Conservation (phyloP, 2,888 invertebrate species). For the Eledone cirrhosa region DNA sequence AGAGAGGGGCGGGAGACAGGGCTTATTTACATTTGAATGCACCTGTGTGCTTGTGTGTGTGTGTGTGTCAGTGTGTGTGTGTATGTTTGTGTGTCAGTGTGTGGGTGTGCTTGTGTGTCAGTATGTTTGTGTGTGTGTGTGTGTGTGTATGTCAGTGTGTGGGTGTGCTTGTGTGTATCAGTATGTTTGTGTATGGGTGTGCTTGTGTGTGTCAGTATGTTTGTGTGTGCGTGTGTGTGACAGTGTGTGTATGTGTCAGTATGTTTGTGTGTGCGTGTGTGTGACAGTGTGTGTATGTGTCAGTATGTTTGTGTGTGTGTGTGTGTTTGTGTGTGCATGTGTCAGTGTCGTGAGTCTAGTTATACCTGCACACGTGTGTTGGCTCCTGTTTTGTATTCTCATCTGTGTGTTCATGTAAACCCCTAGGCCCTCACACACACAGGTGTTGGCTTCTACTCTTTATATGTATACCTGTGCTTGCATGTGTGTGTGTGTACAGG, state of each 20-base stretch:
- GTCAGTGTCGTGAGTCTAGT: too few species aligned
- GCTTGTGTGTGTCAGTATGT: neutral
- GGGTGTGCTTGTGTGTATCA: neutral
- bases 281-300: neutral
- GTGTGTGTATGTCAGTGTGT: neutral
- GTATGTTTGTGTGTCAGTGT: neutral
- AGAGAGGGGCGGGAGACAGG: neutral
- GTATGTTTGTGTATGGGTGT: neutral
- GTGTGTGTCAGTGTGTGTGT: neutral
- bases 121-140: neutral
- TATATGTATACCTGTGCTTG: too few species aligned
- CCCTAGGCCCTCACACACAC: too few species aligned
- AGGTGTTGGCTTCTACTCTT: too few species aligned
- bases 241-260: neutral
- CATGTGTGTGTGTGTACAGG: too few species aligned
- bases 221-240: neutral
- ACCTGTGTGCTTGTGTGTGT: neutral
- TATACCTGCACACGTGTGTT: too few species aligned
- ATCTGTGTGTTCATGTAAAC: too few species aligned
- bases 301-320: too few species aligned
- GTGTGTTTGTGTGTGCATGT: too few species aligned
- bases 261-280: neutral
- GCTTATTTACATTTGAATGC: neutral
- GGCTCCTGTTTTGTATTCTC: too few species aligned
- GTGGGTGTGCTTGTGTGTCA: neutral